These are phyloP conservation scores for Cynaeus angustus DNA, from an alignment of 2,888 invertebrate species.

Conservation along the genomic window DNA sequence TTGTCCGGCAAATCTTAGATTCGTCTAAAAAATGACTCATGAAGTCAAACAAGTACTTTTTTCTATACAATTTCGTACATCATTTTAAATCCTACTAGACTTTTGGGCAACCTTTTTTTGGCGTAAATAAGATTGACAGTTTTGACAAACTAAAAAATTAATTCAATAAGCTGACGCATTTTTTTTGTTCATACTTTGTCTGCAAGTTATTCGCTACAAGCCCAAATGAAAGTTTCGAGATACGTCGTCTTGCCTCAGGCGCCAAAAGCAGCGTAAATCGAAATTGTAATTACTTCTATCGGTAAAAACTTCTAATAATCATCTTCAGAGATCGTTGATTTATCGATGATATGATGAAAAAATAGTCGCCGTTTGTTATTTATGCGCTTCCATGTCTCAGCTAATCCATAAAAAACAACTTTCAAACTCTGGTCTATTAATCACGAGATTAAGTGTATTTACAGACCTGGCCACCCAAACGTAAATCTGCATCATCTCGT, in stretches of 20 bases:
- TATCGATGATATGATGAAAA: slow-evolving; percentile 32
- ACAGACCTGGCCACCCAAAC: slow-evolving; percentile 53
- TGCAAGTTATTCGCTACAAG: too few species aligned
- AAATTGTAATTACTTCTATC: slow-evolving; percentile 21
- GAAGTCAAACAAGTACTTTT: too few species aligned
- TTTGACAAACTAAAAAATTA: too few species aligned
- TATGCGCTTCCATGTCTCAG: slow-evolving; percentile 40
- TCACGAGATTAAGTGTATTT: slow-evolving; percentile 48
- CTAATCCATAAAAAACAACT: slow-evolving; percentile 48
- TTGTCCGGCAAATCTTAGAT: too few species aligned
- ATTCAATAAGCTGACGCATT: too few species aligned
- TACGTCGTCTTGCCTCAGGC: not conserved
- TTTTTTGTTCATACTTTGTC: too few species aligned
- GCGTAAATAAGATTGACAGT: too few species aligned
- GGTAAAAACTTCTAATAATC: slow-evolving; percentile 24
- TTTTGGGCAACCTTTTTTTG: too few species aligned
- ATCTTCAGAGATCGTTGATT: slow-evolving; percentile 39
- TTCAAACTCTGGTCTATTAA: slow-evolving; percentile 45
- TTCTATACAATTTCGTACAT: too few species aligned
- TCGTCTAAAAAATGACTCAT: too few species aligned
- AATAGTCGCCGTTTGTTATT: slow-evolving; percentile 42
- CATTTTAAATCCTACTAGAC: too few species aligned
- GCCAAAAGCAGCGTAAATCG: slow-evolving; percentile 4
- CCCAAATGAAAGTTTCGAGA: not conserved
- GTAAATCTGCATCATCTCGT: slow-evolving; percentile 51